Evolutionary conservation across 2,113 vertebrate species (phyloP).

Genomic region (Cryptomyrus ogoouensis): DNA sequence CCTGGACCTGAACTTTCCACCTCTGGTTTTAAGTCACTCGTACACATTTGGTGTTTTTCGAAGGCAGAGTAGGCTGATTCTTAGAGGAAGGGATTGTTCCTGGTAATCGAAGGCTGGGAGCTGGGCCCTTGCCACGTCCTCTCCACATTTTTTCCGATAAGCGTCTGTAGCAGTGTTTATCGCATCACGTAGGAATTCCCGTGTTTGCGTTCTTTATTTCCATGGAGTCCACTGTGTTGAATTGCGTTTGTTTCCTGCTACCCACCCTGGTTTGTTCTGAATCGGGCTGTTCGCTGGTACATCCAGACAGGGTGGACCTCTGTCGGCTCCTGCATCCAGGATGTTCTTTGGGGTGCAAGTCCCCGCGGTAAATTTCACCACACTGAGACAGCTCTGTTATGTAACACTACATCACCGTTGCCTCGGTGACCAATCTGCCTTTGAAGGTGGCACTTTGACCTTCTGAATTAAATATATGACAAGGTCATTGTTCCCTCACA

Average conservation of each 20-base stretch:
- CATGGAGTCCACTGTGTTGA: background rate
- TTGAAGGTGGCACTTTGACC: background rate
- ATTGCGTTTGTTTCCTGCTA: background rate
- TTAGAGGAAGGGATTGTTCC: background rate
- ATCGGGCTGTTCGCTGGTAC: background rate
- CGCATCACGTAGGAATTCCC: background rate
- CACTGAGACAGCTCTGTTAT: background rate
- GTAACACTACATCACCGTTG: background rate
- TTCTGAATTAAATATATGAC: background rate
- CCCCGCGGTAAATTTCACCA: background rate
- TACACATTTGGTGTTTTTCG: background rate
- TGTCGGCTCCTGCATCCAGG: background rate
- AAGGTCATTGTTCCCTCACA: background rate
- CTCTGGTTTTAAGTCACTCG: background rate
- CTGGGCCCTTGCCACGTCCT: background rate
- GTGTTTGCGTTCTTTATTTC: background rate
- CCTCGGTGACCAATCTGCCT: background rate
- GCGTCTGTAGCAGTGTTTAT: background rate
- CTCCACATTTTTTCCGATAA: background rate
- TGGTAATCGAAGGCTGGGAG: background rate
- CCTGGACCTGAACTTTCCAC: too few relatives aligned
- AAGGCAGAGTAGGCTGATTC: background rate
- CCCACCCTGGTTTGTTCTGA: background rate
- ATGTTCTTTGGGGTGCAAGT: background rate
- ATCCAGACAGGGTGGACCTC: background rate